These are phyloP conservation scores for Lithobius niger DNA, from an alignment of 1,140 invertebrate genomes.

Conservation along the genomic window DNA sequence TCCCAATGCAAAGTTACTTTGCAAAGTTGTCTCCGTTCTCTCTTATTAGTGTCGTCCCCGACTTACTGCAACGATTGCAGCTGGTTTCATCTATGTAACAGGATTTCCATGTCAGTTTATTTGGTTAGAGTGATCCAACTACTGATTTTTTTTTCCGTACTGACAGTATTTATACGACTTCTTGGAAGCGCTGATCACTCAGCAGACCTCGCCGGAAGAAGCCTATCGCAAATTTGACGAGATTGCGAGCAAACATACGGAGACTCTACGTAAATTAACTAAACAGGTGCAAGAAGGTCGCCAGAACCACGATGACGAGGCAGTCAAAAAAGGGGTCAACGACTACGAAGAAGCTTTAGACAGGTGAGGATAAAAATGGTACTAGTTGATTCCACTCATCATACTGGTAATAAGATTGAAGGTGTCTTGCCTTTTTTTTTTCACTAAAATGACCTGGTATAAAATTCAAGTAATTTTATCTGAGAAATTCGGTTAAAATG, in stretches of 20 bases:
- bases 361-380: slow-evolving; percentile 41
- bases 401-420: background rate
- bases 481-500: background rate
- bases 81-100: no score
- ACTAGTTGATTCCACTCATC: background rate
- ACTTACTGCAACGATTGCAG: no score
- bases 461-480: background rate
- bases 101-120: no score
- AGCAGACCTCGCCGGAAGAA: slow-evolving; percentile 93
- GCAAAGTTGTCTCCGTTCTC: no score
- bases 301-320: slow-evolving; percentile 70
- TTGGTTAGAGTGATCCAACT: no score
- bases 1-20: no score
- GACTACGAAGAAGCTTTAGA: slow-evolving; percentile 89
- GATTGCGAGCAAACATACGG: slow-evolving; percentile 79
- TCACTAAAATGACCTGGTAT: background rate
- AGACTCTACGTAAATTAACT: slow-evolving; percentile 76
- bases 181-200: slow-evolving; percentile 85
- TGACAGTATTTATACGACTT: slow-evolving; percentile 54
- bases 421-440: background rate
- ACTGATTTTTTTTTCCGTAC: no score
- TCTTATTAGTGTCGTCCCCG: no score
- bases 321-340: slow-evolving; percentile 74
- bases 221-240: slow-evolving; percentile 96
- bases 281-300: slow-evolving; percentile 83